Percentiles rank a stretch among this genome's conserved stretches.
phyloP scores from a whole-genome alignment of 2,888 invertebrate genomes.

The Drosophila fungiperda region DNA sequence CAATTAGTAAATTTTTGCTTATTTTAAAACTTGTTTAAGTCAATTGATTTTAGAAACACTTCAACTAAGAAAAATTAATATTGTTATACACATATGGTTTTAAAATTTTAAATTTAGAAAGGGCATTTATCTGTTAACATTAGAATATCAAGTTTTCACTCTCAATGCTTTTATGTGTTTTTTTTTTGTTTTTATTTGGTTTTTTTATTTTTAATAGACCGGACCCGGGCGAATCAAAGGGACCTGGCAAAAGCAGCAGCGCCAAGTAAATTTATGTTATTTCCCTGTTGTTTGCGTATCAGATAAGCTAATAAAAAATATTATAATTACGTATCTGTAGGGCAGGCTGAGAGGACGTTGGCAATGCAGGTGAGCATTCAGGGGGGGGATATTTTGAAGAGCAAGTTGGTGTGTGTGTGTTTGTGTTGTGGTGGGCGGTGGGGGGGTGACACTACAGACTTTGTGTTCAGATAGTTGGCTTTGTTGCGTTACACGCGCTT shows the following conservation, averaged over 20 bases:
- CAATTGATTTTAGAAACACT: not conserved
- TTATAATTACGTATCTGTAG: conserved; percentile 84
- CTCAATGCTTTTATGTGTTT: conserved; percentile 1
- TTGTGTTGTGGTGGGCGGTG: not conserved
- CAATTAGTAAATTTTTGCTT: not conserved
- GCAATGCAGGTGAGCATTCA: conserved; percentile 38
- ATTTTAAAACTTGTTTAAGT: not conserved
- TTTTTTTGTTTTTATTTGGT: not conserved
- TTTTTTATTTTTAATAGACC: conserved; percentile 32
- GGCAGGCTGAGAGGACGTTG: conserved; percentile 32
- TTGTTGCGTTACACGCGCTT: conserved; percentile 49
- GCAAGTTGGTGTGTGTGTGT: conserved; percentile 10
- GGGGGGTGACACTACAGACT: conserved; percentile 9
- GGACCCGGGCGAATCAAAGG: conserved; percentile 60
- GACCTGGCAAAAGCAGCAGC: conserved; percentile 34
- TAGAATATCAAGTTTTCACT: not conserved
- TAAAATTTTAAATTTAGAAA: not conserved
- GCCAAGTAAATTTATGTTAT: conserved; percentile 82
- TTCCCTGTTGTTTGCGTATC: conserved; percentile 82
- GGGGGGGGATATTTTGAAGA: not conserved
- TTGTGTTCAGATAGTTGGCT: conserved; percentile 42
- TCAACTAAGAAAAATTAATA: not conserved
- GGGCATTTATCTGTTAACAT: conserved; percentile 19
- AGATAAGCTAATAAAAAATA: conserved; percentile 85
- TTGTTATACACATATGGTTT: too few relatives aligned